Evolutionary conservation across 2,797 vertebrate genomes (phyloP), one percentile per base, ranked within the genome.

Genomic region (Xyrichtys novacula): DNA sequence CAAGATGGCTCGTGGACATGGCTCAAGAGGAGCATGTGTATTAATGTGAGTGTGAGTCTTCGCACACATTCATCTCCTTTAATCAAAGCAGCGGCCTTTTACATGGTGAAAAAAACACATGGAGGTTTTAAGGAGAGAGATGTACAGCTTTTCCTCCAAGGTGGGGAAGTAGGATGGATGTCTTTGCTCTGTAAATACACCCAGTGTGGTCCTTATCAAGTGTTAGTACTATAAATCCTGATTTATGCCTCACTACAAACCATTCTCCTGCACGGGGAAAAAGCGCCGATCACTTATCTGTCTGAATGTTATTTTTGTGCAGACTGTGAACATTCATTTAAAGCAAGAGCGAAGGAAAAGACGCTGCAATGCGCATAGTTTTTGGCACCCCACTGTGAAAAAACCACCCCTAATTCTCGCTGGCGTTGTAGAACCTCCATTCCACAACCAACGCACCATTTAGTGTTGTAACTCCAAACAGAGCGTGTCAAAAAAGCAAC

Each of bases 361-460:
- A 83, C 55, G 72, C 76, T 84, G 73, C 61, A 76, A 74, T 86
- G 38, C 79, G 76, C 65, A 62, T 64, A 44, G 31, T 74, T 60
- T 82, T 86, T 92, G 88, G 88, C 89, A 82, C 78, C 78, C 73
- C 62, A 48, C 80, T 88, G 85, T 87, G 90, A 89, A 92, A 91
- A 92, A 92, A 88, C 48, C 84, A 88, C 81, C 80, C 86, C 90
- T 80, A 83, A 82, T 79, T 84, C 76, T 78, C 77, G 71, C 71
- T 85, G 84, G 88, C 85, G 58, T 71, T 62, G 62, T 74, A 23
- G 56, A 46, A 48, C 73, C 68, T 86, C 58, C 76, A 81, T 87
- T 88, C 76, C 84, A 65, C 75, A 81, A 77, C 67, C 72, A 58
- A 80, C 32, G 62, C 86, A 82, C 74, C 86, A 82, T 91, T 90